These are phyloP conservation scores for Cryptomyrus ogoouensis DNA, from an alignment of 2,113 vertebrate genomes.

Conservation along the genomic window DNA sequence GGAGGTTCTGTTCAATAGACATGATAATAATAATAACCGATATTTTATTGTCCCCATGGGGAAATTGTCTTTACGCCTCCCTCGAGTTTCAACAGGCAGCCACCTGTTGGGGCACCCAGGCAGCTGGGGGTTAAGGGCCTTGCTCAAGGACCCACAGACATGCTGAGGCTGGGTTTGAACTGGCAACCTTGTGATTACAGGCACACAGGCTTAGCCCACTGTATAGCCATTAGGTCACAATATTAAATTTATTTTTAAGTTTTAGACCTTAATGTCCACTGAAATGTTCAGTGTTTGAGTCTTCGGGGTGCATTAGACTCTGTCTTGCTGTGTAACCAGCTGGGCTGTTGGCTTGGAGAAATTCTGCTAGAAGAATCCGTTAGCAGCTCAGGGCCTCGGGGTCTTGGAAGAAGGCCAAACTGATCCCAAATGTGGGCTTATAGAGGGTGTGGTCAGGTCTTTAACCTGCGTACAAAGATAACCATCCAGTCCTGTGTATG, in stretches of 20 bases:
- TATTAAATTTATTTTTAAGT: not conserved
- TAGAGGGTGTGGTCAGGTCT: not conserved
- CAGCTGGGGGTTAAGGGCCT: too few species aligned
- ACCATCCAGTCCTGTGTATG: not conserved
- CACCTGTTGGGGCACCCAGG: too few species aligned
- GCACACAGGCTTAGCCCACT: too few species aligned
- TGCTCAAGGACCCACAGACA: too few species aligned
- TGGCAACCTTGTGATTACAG: too few species aligned
- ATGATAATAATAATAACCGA: too few species aligned
- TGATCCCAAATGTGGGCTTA: not conserved
- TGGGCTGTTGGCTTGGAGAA: not conserved
- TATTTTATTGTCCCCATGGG: too few species aligned
- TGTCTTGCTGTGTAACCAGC: not conserved
- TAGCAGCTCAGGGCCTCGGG: not conserved
- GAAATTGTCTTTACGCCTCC: too few species aligned
- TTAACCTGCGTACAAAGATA: not conserved
- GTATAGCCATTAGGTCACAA: not conserved
- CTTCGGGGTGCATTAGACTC: not conserved
- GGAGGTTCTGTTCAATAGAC: not conserved
- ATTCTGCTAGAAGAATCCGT: not conserved
- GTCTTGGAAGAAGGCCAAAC: not conserved
- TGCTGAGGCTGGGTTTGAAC: too few species aligned
- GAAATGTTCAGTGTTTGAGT: not conserved
- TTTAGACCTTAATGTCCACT: not conserved
- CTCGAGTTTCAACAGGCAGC: too few species aligned